These are phyloP conservation scores for Drosophila insularis DNA, from an alignment of 1,140 invertebrate species.

Conservation along the genomic window DNA sequence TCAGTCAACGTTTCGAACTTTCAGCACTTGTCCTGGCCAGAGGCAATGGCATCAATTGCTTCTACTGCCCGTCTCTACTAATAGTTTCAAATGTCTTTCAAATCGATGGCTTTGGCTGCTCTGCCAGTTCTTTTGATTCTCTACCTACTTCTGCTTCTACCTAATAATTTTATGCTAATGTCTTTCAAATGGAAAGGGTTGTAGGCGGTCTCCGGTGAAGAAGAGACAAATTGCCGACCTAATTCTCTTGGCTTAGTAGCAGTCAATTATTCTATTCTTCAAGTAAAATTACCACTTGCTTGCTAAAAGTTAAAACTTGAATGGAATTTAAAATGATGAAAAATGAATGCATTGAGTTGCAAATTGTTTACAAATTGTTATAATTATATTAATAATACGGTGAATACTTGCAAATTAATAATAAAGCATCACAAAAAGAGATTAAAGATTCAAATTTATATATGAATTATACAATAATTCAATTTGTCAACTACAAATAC, in stretches of 20 bases:
- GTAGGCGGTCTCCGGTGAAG: background rate
- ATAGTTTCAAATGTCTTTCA: conserved; percentile 69
- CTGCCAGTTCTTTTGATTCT: background rate
- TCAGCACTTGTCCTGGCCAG: background rate
- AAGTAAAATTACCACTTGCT: background rate
- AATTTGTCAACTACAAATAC: background rate
- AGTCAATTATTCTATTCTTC: conserved; percentile 4
- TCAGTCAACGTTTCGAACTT: background rate
- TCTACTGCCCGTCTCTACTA: conserved; percentile 31
- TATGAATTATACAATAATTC: background rate
- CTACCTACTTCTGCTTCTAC: background rate
- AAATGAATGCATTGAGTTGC: background rate
- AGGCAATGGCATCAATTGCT: conserved; percentile 34
- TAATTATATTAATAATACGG: conserved; percentile 7
- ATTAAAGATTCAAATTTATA: conserved; percentile 1
- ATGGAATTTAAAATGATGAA: background rate
- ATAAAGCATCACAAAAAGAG: background rate
- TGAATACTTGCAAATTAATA: conserved; percentile 4
- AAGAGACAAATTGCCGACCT: background rate
- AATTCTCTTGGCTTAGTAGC: conserved; percentile 1
- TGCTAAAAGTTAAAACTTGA: background rate
- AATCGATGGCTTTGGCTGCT: conserved; percentile 15
- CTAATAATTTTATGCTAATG: conserved; percentile 6
- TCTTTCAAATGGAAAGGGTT: background rate
- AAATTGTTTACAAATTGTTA: conserved; percentile 4